These are phyloP conservation scores for Megaceryle alcyon DNA, from an alignment of 2,797 vertebrate species.

Conservation along the genomic window DNA sequence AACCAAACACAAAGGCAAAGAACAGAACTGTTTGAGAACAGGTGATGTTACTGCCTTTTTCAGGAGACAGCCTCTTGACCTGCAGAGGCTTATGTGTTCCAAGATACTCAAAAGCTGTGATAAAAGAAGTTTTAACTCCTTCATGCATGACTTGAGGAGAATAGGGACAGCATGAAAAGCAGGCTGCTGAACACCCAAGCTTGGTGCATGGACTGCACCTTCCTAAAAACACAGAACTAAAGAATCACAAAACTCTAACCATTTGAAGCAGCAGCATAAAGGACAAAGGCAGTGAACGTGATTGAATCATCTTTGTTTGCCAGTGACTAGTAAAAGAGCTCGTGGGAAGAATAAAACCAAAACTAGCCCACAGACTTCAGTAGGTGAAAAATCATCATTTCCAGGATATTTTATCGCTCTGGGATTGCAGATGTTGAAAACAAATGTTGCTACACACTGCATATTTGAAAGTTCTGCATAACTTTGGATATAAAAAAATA, in stretches of 20 bases:
- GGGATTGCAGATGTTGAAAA: not conserved
- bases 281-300: fast-evolving
- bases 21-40: not conserved
- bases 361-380: not conserved
- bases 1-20: not conserved
- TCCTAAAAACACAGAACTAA: not conserved
- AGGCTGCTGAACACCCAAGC: not conserved
- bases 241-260: not conserved
- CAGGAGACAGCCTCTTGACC: constrained; percentile 1
- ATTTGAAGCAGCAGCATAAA: not conserved
- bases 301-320: not conserved
- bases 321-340: not conserved
- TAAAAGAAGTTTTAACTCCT: not conserved
- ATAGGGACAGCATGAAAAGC: not conserved
- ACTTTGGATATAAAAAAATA: not conserved
- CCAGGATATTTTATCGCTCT: not conserved
- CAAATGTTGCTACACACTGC: not conserved
- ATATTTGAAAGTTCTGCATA: not conserved
- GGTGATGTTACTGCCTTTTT: not conserved
- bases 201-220: no score
- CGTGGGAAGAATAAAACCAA: not conserved
- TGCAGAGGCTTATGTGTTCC: not conserved
- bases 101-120: not conserved
- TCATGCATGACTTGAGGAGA: not conserved
- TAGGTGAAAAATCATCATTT: not conserved